These are phyloP conservation scores for Drosophila elegans DNA, from an alignment of 1,140 invertebrate species.

Conservation along the genomic window DNA sequence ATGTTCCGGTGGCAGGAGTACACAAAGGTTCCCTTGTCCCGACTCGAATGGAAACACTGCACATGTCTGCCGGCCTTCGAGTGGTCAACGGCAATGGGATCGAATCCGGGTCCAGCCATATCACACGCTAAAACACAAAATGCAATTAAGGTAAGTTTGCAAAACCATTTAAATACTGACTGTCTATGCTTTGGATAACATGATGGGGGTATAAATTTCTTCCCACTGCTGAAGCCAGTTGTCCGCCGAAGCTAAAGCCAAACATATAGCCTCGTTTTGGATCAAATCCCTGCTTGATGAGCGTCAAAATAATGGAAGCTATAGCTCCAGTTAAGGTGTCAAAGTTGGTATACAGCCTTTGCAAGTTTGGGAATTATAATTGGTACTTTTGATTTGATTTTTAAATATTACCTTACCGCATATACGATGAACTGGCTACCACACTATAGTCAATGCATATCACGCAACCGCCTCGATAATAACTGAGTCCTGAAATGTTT, in stretches of 20 bases:
- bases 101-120: conserved; percentile 83
- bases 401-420: conserved; percentile 29
- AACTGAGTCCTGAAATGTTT: conserved; percentile 62
- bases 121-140: conserved; percentile 70
- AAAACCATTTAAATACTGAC: conserved; percentile 14
- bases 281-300: conserved; percentile 69
- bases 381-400: neutral
- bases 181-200: conserved; percentile 66
- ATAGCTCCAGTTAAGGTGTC: conserved; percentile 60
- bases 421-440: conserved; percentile 65
- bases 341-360: conserved; percentile 66
- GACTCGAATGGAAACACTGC: conserved; percentile 81
- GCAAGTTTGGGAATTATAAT: neutral
- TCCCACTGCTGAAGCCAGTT: conserved; percentile 74
- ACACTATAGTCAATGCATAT: conserved; percentile 81
- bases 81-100: conserved; percentile 67
- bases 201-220: conserved; percentile 45
- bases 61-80: conserved; percentile 71
- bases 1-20: conserved; percentile 81
- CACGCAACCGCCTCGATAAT: conserved; percentile 78
- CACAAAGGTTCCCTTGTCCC: conserved; percentile 74
- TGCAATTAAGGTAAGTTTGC: neutral
- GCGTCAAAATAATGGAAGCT: conserved; percentile 42
- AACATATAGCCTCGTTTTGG: conserved; percentile 71
- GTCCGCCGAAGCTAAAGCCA: conserved; percentile 82